Evolutionary conservation across 2,888 invertebrate species (phyloP), one percentile per base, ranked within the genome.

Genomic region (Micoletzkya japonica): DNA sequence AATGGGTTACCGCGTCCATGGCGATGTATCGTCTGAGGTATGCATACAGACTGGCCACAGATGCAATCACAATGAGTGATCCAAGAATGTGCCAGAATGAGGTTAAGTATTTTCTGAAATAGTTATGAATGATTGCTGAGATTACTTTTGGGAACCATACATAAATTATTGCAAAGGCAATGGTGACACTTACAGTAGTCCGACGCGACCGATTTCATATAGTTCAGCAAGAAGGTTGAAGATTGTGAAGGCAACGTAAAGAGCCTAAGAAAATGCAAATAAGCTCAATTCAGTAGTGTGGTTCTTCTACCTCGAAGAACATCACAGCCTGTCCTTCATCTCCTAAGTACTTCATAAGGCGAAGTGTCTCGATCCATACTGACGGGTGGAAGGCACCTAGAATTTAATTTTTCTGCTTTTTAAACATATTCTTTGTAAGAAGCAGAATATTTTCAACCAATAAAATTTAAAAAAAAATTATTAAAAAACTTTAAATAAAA

Each of bases 311-410:
- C 70, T 80, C 77, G 59, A 77, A 77, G 32, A 70, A 63, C 72
- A 75, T 74, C 24, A 77, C 74, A 10, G 37, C 28, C 34, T 64
- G 56, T 60, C 75, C 76, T 39, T 70, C 74, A 0, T 68, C 54
- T 57, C 75, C 80, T 32, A 76, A 73, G 56, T 76, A 76, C 37
- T 78, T 77, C 66, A 78, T 74, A 20, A 80, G 71, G 49, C 80
- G 71, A n/a, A 80, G 73, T 4, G 77, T 73, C 49, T 80, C 80
- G 4, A 80, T 70, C 77, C 78, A 78, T 30, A 70, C 71, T 39
- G 74, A 72, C 20, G 78, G 69, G 36, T 74, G 67, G 60, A 75
- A 44, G 10, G 54, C 59, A 24, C 74, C 74, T 54, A 39, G 20
- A 24, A 32, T n/a, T 36, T 26, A 6, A 52, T 52, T 24, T n/a